These are phyloP conservation scores for Crotalus helleri DNA, from an alignment of 2,113 vertebrate species.

Conservation along the genomic window DNA sequence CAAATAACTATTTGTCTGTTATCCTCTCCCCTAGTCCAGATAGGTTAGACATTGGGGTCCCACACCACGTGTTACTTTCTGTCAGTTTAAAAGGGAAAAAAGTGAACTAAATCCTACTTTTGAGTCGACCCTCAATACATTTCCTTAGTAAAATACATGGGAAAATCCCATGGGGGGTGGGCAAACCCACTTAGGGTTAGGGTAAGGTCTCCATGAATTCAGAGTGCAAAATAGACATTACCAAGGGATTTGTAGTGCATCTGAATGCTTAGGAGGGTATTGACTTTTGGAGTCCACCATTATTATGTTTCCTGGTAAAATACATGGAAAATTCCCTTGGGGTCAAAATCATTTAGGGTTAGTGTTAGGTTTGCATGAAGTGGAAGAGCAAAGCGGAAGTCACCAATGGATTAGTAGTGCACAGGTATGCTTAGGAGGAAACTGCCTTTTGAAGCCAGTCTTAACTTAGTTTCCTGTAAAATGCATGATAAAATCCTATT, in stretches of 20 bases:
- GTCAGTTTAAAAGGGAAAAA: background rate
- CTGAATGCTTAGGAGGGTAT: background rate
- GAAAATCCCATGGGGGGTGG: rapidly evolving
- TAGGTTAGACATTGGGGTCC: background rate
- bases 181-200: background rate
- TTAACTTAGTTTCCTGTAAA: no score
- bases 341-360: background rate
- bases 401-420: no score
- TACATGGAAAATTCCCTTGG: background rate
- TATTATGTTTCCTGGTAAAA: background rate
- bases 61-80: background rate
- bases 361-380: background rate
- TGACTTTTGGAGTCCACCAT: background rate
- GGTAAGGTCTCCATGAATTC: background rate
- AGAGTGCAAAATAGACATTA: background rate
- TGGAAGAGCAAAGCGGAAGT: background rate
- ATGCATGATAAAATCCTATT: no score
- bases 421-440: no score
- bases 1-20: background rate
- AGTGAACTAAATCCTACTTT: background rate
- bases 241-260: background rate
- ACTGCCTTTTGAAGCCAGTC: no score
- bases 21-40: background rate
- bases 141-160: background rate
- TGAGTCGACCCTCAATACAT: background rate